Base-by-base conservation (phyloP, 1,140 invertebrate genomes). In the Cecropterus lyciades region DNA sequence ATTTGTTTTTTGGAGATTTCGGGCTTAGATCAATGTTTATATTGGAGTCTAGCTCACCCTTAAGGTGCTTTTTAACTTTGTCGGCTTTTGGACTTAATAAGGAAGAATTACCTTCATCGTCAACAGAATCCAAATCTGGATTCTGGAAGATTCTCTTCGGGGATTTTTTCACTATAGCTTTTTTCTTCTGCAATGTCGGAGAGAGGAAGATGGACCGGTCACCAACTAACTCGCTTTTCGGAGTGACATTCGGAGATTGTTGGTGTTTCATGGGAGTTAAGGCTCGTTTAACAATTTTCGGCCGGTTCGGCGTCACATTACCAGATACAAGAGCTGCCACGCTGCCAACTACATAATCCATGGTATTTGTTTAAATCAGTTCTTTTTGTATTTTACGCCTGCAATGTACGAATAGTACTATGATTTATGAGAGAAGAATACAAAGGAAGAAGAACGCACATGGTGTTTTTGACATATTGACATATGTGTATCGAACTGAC, bases 91-190 rank as follows among this genome's bases (percentile, higher is more conserved):
- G 82, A 56, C 83, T 90, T 1, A 53, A 48, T 10, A 69, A 0
- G 49, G n/a, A 76, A 3, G 60, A 45, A 45, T 77, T 76, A 27
- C 62, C 70, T 11, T 78, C 70, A 27, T 70, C 82, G 10, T 70
- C 73, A 0, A 79, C 83, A 8, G 68, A 53, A 43, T 89, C 86
- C 24, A 85, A 68, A 49, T 87, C 85, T 2, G 82, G 75, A 55
- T 89, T 90, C 53, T 92, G 65, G 20, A 92, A 92, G 65, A 92
- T 92, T 60, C 87, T 85, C 69, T 92, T 92, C n/a, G 87, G 89
- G 8, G 87, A 90, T 48, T 92, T 92, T 63, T 92, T 92, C 0
- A 86, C 79, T 13, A 92, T 84, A 46, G 87, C 89, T 48, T 91
- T 91, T 75, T 91, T 92, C 33, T 89, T 90, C 65, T 87, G 87